Conservation (phyloP, 2,888 invertebrate species). For the Orthonevra nobilis region DNA sequence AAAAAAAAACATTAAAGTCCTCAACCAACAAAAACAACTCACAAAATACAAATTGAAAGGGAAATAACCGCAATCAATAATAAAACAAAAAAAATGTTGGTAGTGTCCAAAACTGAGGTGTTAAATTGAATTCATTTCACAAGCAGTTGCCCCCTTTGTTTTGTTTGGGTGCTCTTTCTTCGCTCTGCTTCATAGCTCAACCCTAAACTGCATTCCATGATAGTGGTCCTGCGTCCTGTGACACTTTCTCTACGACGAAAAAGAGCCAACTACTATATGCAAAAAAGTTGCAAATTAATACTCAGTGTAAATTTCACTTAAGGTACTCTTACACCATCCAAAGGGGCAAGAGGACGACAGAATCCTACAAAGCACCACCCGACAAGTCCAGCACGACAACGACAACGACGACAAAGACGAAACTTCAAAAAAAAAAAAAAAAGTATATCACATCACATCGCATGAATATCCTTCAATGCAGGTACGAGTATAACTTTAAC, state of each 20-base stretch:
- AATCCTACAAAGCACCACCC: conserved; percentile 9
- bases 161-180: neutral
- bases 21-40: neutral
- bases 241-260: conserved; percentile 7
- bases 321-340: conserved; percentile 5
- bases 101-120: conserved; percentile 39
- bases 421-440: conserved; percentile 17
- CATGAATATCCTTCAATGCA: conserved; percentile 49
- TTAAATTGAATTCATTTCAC: conserved; percentile 61
- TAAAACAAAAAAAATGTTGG: conserved; percentile 30
- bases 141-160: conserved; percentile 28
- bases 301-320: conserved; percentile 43
- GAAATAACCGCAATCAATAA: conserved; percentile 55
- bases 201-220: no score
- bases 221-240: neutral
- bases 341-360: neutral
- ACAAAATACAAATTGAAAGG: conserved; percentile 31
- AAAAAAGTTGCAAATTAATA: conserved; percentile 53
- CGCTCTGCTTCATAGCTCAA: conserved; percentile 6
- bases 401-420: neutral
- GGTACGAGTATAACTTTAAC: conserved; percentile 70
- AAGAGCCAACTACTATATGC: conserved; percentile 1
- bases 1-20: no score
- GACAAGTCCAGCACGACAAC: neutral
- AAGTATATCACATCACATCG: neutral